These are phyloP conservation scores for Meleagris gallopavo DNA, from an alignment of 2,113 vertebrate species.

Conservation along the genomic window DNA sequence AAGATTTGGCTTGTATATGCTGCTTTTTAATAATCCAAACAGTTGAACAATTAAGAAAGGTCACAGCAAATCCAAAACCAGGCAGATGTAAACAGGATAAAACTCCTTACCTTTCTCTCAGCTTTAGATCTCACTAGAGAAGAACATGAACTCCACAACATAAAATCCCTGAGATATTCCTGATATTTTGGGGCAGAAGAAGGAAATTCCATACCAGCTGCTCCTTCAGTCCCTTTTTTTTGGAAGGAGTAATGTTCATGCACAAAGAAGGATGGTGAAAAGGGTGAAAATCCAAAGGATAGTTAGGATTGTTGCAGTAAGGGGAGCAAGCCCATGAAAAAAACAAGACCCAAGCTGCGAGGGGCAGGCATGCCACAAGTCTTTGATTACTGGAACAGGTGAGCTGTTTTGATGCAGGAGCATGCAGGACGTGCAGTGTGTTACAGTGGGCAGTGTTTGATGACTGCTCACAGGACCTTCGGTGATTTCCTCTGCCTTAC, in stretches of 20 bases:
- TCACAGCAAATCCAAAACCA: not conserved
- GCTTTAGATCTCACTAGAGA: not conserved
- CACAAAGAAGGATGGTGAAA: not conserved
- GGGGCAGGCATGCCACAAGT: not conserved
- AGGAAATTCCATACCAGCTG: not conserved
- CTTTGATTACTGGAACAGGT: not conserved
- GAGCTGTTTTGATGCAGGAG: not conserved
- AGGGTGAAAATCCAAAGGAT: not conserved
- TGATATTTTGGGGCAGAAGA: accelerated
- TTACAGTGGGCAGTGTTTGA: not conserved
- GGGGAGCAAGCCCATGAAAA: not conserved
- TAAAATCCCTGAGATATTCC: not conserved
- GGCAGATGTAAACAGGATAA: not conserved
- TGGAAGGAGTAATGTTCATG: not conserved
- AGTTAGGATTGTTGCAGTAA: accelerated
- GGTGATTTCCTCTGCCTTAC: not conserved
- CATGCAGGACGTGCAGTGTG: accelerated
- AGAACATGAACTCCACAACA: not conserved
- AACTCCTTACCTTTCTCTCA: not conserved
- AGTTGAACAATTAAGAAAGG: not conserved
- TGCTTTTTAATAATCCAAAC: not conserved
- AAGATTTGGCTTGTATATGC: not conserved
- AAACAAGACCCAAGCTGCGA: not conserved
- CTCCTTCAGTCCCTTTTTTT: not conserved
- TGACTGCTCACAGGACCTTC: not conserved